Base-by-base conservation (phyloP, 2,888 invertebrate genomes). In the Leistus spinibarbis region DNA sequence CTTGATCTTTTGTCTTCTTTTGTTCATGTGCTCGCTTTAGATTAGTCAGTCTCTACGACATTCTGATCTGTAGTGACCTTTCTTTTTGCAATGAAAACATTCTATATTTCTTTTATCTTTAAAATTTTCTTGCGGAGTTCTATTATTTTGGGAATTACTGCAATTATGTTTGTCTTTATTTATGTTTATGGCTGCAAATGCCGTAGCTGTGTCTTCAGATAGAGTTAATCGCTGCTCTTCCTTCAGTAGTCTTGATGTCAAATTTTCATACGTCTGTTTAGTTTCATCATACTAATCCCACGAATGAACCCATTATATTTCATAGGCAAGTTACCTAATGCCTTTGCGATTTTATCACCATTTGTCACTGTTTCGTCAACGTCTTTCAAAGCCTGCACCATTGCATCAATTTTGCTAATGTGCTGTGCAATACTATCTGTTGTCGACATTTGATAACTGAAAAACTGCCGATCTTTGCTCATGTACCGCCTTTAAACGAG, bases 261-360 rank as follows among this genome's bases (percentile, higher is more conserved):
- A 24, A 70, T 70, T 70, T 16, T 68, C 70, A 23, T 57, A 70
- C 10, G 70, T 70, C 54, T 70, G 70, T 19, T 70, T 70, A 3
- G 24, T 70, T 24, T 70, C 70, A 16, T 70, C 70, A 17, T 17
- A 70, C 3, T 63, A 70, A 24, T 70, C 70, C 70, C 70, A 70
- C 7, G 65, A 22, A 62, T 22, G 54, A 70, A 70, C 5, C 16
- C 17, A 20, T 64, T 64, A 24, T 70, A 70, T 66, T 70, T 65
- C 5, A 20, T 20, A 16, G 27, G 66, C 27, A 65, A 16, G 54
- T 64, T 24, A 9, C 70, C 66, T 3, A 67, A 53, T 19, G 54
- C 27, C 62, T 77, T 78, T 19, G 77, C 77, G 2, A 77, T 64
- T 54, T 77, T 77, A 54, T 77, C 76, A 1, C 76, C 62, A 9